Evolutionary conservation across 2,113 vertebrate genomes (phyloP), one percentile per base, ranked within the genome.

Genomic region (Cepphus grylle): DNA sequence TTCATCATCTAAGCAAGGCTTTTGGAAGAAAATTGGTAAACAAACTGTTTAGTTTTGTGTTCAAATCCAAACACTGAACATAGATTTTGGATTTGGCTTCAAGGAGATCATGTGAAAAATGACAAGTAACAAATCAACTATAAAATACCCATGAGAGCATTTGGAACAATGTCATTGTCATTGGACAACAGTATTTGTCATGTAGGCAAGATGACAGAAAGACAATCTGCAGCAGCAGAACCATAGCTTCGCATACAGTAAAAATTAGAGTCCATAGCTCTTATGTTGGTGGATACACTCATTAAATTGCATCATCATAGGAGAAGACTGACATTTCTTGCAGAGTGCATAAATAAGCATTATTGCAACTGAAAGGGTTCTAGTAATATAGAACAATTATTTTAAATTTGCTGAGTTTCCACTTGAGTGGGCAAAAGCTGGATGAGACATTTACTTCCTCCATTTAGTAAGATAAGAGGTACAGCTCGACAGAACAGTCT

Each of bases 391-490:
- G 62, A 87, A 56, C 30, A 91, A 63, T 40, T 62, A 58, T 52
- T 80, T 83, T 36, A 88, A 79, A 73, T 56, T 49, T 80, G 66
- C 58, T 85, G 72, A 69, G 58, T 72, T 95, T 86, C 78, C 53
- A 94, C 55, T n/a, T 49, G 30, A 93, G 74, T 27, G 36, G 52
- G 62, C 43, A 91, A 9, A 81, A 91, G 65, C 20, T 87, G 83
- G 87, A 89, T 36, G 7, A 95, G 84, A 72, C 65, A 18, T 82
- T 88, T 83, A 83, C 58, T 88, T 96, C 81, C 87, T 91, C 74
- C 71, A 49, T 81, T 85, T 80, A 91, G 40, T 42, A 56, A 94
- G 81, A 76, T 82, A 94, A 90, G 90, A 88, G 17, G 36, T 80
- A 92, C 7, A 2, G 81, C 87, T 85, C 3, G 0, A 49, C 62